Base-by-base conservation (phyloP, 2,113 vertebrate genomes). In the Seriola rivoliana region DNA sequence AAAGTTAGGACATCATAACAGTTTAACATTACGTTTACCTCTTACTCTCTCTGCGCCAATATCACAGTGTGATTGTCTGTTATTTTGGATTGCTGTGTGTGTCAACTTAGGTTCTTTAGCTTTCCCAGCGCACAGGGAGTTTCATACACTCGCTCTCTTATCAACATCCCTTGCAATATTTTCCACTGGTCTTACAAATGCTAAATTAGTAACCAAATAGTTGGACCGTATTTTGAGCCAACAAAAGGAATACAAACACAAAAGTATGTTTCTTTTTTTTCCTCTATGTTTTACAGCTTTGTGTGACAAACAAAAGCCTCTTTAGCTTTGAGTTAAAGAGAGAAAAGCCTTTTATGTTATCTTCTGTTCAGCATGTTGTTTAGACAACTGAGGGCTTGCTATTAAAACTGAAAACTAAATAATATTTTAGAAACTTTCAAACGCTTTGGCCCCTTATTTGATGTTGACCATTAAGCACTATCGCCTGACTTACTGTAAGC, bases 31-130 rank as follows among this genome's bases (percentile, higher is more conserved):
- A 11, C 2, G 0, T 74, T 50, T 85, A 54, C 63, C 75, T 62
- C 29, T 29, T 29, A 29, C 29, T 29, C 60, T 73, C 14, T 63
- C 29, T 40, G 46, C 66, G 50, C 40, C 5, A 5, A 60, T 73
- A 62, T 23, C 42, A 55, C 68, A 40, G 50, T 62, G 72, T 59
- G 77, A 73, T 67, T 79, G 59, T 29, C 78, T 77, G 81, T 85
- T 88, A 85, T 81, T 89, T 86, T 83, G n/a, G 72, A 64, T 74
- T 76, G 54, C 59, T 46, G 66, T 72, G 71, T 65, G 50, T 84
- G 80, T 86, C 78, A 77, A 69, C 71, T 52, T 12, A 66, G 81
- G 66, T 71, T 78, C 9, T 42, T 77, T 40, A 59, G 52, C 25
- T 70, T 54, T 40, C 25, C 19, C n/a, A 38, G 23, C 23, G 25